Conservation (phyloP, 2,113 vertebrate species). For the Xenopus tropicalis region DNA sequence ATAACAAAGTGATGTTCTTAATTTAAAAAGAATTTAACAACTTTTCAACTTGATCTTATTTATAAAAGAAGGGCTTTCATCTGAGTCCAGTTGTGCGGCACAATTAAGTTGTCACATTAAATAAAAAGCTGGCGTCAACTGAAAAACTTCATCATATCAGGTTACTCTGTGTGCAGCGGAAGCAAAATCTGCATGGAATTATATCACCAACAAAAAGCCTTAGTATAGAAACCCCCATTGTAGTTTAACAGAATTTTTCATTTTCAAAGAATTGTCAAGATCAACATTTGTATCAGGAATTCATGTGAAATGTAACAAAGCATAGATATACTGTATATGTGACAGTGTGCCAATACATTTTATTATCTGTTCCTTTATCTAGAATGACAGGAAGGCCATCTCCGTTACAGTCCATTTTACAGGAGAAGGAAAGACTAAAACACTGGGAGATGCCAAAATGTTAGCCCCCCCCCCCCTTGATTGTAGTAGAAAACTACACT, state of each 20-base stretch:
- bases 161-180: conserved; percentile 65
- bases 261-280: conserved; percentile 26
- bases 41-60: conserved; percentile 53
- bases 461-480: too few relatives aligned
- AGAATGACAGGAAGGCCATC: too few relatives aligned
- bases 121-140: conserved; percentile 63
- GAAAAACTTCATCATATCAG: conserved; percentile 64
- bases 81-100: conserved; percentile 62
- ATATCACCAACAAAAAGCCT: conserved; percentile 60
- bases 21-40: conserved; percentile 34
- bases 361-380: too few relatives aligned
- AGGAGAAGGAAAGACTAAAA: too few relatives aligned
- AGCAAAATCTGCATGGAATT: conserved; percentile 61
- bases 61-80: conserved; percentile 67
- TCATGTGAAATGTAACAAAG: not conserved
- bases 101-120: conserved; percentile 73
- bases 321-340: not conserved
- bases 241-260: conserved; percentile 14
- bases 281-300: conserved; percentile 2
- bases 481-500: too few relatives aligned
- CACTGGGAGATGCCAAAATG: too few relatives aligned
- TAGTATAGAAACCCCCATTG: conserved; percentile 21
- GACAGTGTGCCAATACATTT: too few relatives aligned
- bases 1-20: conserved; percentile 32
- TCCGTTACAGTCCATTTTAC: too few relatives aligned